Conservation (phyloP, 2,888 invertebrate species). For the Morpho helenor region DNA sequence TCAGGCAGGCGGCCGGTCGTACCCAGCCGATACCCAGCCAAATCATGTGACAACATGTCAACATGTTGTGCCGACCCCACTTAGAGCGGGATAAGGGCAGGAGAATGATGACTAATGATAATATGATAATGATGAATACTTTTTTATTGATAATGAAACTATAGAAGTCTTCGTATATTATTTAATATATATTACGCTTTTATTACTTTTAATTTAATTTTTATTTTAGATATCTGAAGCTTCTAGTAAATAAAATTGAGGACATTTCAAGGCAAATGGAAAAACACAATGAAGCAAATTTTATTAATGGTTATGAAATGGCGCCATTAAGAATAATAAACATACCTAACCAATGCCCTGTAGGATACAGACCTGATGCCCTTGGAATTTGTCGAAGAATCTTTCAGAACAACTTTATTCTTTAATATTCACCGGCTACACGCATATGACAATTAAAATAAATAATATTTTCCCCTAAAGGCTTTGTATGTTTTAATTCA, state of each 20-base stretch:
- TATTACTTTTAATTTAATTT: background rate
- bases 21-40: no score
- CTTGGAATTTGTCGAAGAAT: constrained; percentile 49
- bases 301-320: background rate
- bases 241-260: background rate
- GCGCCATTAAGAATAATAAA: constrained; percentile 4
- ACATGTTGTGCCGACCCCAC: no score
- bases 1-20: no score
- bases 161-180: background rate
- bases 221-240: constrained; percentile 2
- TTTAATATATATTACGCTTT: background rate
- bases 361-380: constrained; percentile 49
- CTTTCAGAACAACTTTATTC: no score
- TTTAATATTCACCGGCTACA: no score
- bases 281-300: background rate
- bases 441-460: background rate
- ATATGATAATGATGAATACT: no score
- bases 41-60: no score
- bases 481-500: no score
- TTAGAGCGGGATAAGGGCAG: no score
- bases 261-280: background rate
- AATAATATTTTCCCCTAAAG: background rate
- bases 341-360: constrained; percentile 50
- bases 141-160: no score
- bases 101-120: no score